Percentiles rank a stretch among this genome's conserved stretches.
phyloP scores from a whole-genome alignment of 2,797 vertebrate species.

The Antrozous pallidus region DNA sequence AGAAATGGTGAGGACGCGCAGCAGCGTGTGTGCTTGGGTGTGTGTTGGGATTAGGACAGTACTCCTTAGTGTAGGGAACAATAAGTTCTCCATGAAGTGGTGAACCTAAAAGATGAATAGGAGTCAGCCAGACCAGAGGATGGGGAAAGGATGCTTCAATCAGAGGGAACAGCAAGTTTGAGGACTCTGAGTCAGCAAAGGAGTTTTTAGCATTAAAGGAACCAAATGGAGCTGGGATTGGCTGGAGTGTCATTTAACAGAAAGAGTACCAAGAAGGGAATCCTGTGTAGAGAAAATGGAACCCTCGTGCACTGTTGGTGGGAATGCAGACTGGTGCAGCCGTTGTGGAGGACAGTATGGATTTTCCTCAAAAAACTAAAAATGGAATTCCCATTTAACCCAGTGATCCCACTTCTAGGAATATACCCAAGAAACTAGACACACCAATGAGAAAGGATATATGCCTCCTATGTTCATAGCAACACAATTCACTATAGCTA shows the following conservation, averaged over 20 bases:
- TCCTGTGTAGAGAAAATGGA: not conserved
- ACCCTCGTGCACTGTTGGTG: too few relatives aligned
- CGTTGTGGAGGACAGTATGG: too few relatives aligned
- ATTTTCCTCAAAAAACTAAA: too few relatives aligned
- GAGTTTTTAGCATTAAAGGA: not conserved
- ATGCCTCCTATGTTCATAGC: too few relatives aligned
- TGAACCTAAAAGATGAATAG: not conserved
- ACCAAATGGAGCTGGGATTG: not conserved
- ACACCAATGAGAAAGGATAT: too few relatives aligned
- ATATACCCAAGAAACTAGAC: too few relatives aligned
- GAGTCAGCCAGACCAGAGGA: not conserved
- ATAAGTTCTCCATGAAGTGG: not conserved
- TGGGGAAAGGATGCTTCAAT: not conserved
- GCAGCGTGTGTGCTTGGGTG: not conserved
- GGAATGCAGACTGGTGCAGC: too few relatives aligned
- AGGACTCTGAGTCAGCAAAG: not conserved
- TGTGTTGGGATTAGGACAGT: not conserved
- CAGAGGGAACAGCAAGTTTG: not conserved
- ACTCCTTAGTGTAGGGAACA: not conserved
- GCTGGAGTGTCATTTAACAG: not conserved
- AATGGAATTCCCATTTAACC: too few relatives aligned
- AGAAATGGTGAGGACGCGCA: not conserved
- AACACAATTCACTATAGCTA: too few relatives aligned
- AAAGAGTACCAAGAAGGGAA: not conserved
- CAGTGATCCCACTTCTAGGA: too few relatives aligned